Evolutionary conservation across 2,113 vertebrate species (phyloP).

Genomic region (Psittacula cyanocephala): DNA sequence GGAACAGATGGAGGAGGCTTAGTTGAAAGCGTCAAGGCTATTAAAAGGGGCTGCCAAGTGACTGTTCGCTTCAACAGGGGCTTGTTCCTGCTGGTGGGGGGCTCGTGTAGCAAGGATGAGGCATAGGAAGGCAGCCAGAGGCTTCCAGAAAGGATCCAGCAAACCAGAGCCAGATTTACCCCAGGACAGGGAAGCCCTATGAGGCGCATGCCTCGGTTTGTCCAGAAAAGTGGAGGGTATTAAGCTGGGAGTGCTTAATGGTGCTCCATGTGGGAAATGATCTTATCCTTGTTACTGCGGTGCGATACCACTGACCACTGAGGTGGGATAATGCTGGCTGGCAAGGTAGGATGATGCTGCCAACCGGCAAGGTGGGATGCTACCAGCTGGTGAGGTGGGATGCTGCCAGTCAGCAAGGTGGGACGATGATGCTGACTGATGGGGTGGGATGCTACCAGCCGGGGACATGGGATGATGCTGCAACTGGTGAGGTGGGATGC

Average conservation of each 20-base stretch:
- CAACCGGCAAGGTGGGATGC: neutral
- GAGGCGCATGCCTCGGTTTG: rapidly evolving
- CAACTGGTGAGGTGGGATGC: neutral
- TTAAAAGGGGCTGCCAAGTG: neutral
- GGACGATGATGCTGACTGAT: neutral
- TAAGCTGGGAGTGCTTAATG: rapidly evolving
- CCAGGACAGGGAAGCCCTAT: rapidly evolving
- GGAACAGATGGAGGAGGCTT: conserved; percentile 8
- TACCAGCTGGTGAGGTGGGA: neutral
- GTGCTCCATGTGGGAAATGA: neutral
- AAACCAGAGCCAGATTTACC: rapidly evolving
- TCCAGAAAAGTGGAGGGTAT: rapidly evolving
- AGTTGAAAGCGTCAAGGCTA: neutral
- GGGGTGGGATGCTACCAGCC: neutral
- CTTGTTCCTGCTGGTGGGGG: neutral
- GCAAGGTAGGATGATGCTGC: neutral
- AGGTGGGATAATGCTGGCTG: neutral
- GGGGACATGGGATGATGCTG: neutral
- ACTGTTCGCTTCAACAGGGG: neutral
- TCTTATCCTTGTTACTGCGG: rapidly evolving
- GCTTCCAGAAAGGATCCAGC: neutral
- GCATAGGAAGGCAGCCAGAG: neutral
- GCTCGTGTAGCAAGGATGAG: neutral
- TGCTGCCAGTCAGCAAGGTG: rapidly evolving
- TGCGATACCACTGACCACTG: rapidly evolving